These are phyloP conservation scores for Pogona vitticeps DNA, from an alignment of 2,113 vertebrate species.

Conservation along the genomic window DNA sequence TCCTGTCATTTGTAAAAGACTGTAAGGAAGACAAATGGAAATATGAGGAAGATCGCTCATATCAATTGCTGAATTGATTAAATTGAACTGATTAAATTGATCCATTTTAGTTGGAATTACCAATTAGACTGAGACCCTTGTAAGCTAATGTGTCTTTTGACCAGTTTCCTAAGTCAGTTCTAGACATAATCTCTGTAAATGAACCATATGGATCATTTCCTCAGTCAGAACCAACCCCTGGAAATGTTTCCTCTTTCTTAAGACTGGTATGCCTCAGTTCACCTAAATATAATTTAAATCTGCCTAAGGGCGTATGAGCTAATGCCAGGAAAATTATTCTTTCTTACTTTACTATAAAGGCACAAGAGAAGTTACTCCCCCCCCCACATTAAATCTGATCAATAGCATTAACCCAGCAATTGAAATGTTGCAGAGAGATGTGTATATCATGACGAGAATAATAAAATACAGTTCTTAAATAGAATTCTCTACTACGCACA, in stretches of 20 bases:
- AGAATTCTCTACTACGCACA: no score
- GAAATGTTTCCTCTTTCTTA: background rate
- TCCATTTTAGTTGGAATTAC: no score
- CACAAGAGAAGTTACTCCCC: background rate
- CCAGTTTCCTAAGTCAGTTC: background rate
- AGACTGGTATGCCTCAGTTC: background rate
- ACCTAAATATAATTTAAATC: slow-evolving; percentile 21
- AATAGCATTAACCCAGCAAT: slow-evolving; percentile 1
- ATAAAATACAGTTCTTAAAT: background rate
- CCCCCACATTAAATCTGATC: slow-evolving; percentile 12
- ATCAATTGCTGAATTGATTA: no score
- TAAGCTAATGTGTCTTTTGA: no score
- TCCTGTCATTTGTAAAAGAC: no score
- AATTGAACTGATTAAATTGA: no score
- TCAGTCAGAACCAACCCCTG: background rate
- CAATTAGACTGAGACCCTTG: no score
- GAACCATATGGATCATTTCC: background rate
- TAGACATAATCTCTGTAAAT: background rate
- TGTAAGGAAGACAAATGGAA: no score
- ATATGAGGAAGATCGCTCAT: no score
- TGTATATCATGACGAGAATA: background rate
- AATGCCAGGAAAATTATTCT: slow-evolving; percentile 5
- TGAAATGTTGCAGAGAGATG: background rate
- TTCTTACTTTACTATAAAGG: background rate
- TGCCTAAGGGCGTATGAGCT: background rate